Evolutionary conservation across 1,140 invertebrate genomes (phyloP), one percentile per base, ranked within the genome.

Genomic region (Chrysoperla carnea): DNA sequence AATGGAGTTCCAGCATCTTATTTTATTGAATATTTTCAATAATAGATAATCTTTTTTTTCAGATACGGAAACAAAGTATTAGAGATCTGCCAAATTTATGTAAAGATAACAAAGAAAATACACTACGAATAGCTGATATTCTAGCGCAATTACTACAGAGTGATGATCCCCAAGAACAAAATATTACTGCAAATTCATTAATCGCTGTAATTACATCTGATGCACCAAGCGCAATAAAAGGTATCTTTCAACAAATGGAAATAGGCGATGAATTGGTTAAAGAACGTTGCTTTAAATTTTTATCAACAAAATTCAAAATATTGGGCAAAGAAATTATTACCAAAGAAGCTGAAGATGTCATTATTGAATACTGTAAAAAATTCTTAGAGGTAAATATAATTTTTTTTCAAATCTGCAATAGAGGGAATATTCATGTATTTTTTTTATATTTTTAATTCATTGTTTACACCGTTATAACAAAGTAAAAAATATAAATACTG

Each of bases 41-140:
- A 36, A 31, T 33, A 48, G 38, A 15, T 28, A 15, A 45, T 43
- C 36, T 42, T 37, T 42, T 43, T 13, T 61, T 68, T 43, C 52
- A 93, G 87, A 94, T 94, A 52, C 69, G 91, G 15, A 93, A 93
- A 55, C 89, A 93, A 72, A 91, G 88, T 6, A 94, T 96, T 46
- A 94, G 92, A 69, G 85, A 92, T 60, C 67, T 97, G 42, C 87
- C 90, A 27, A 69, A 68, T 15, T 66, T 96, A 40, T 94, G 89
- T 54, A 88, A 88, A 59, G 83, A 84, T 49, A 78, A 76, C 43
- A 81, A 81, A 48, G 82, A 87, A 48, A 75, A 86, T 55, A 78
- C 90, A 6, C 72, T 78, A 17, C 82, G 84, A 64, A 86, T 96
- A 57, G 83, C 89, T 38, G 88, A 95, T 62, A 89, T 94, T 48